Percentiles rank a stretch among this genome's conserved stretches.
phyloP scores from a whole-genome alignment of 2,888 invertebrate species.

The Trypoxylon attenuatum region DNA sequence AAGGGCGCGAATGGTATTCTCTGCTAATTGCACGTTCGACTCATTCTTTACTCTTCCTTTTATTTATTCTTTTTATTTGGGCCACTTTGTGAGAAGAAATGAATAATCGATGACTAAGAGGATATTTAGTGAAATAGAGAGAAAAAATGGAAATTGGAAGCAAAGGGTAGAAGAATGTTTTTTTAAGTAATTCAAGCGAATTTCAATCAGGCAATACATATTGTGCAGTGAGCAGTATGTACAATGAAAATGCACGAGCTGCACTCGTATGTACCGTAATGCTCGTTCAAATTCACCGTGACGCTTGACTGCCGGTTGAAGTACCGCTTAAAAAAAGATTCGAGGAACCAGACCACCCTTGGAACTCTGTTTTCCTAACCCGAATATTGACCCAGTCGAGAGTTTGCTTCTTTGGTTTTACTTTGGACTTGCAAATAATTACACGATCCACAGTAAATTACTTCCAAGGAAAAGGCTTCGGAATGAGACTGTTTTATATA shows the following conservation, averaged over 20 bases:
- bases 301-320: constrained; percentile 4
- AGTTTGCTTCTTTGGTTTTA: neutral
- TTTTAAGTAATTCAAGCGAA: no score
- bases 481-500: no score
- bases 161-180: no score
- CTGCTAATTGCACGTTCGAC: constrained; percentile 6
- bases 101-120: constrained; percentile 7
- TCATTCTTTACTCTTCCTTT: neutral
- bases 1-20: no score
- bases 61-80: neutral
- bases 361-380: neutral
- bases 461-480: no score
- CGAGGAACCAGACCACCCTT: constrained; percentile 20
- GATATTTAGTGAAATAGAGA: no score
- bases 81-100: neutral
- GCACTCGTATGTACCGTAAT: constrained; percentile 43
- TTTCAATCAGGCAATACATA: no score
- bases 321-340: neutral
- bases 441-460: no score
- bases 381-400: neutral
- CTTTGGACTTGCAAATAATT: no score
- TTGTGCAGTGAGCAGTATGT: no score
- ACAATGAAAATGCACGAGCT: constrained; percentile 43
- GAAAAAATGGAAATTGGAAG: no score
- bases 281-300: constrained; percentile 44